Percentiles rank a stretch among this genome's conserved stretches.
Conservation (phyloP, 2,888 invertebrate genomes). For the Conomelus anceps region DNA sequence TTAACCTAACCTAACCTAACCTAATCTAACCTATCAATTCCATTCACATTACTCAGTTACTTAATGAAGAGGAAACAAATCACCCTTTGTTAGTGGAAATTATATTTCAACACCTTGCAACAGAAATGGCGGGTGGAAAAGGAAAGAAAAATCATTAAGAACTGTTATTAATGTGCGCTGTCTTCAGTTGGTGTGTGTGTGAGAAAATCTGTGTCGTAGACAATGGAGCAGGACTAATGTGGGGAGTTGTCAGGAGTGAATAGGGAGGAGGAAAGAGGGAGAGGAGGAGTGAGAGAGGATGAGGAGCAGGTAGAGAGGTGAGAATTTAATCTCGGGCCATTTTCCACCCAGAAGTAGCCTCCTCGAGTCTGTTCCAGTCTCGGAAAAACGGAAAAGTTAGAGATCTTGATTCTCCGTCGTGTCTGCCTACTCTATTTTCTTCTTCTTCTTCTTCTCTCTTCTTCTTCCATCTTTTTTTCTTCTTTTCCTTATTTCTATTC, state of each 20-base stretch:
- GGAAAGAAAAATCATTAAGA: neutral
- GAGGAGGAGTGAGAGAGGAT: neutral
- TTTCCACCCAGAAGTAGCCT: neutral
- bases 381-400: neutral
- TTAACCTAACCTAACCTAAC: neutral
- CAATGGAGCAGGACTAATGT: neutral
- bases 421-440: neutral
- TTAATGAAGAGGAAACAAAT: neutral
- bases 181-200: neutral
- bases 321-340: neutral
- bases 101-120: neutral
- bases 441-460: neutral
- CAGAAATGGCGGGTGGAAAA: neutral
- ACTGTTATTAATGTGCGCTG: neutral
- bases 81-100: neutral
- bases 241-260: neutral
- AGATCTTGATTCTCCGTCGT: neutral
- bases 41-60: neutral
- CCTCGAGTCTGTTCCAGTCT: neutral
- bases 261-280: neutral
- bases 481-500: constrained; percentile 7
- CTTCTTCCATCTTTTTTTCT: neutral
- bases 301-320: neutral
- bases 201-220: neutral
- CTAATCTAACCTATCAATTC: neutral